phyloP scores from a whole-genome alignment of 2,797 vertebrate species.

The Epinephelus awoara region DNA sequence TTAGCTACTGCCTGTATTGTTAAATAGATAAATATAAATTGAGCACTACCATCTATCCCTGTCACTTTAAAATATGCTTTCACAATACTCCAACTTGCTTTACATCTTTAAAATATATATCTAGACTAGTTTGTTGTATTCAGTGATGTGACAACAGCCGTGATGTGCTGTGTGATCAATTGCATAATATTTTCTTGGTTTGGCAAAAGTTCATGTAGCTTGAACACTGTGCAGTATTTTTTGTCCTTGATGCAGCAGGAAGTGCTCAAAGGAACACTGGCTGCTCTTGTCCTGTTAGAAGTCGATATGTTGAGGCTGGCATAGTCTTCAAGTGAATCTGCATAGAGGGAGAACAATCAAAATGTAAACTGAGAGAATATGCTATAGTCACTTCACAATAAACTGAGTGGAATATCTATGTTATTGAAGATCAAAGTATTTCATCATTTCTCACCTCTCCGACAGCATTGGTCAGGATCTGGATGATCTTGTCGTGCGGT shows the following conservation, averaged over 20 bases:
- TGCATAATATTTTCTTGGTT: constrained; percentile 74
- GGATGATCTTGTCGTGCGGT: constrained; percentile 93
- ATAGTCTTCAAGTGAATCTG: constrained; percentile 99
- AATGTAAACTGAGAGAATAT: background rate
- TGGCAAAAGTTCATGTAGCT: constrained; percentile 66
- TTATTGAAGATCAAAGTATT: background rate
- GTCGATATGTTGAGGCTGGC: constrained; percentile 95
- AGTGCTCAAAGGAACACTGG: constrained; percentile 91
- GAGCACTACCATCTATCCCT: constrained; percentile 36
- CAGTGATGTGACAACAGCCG: constrained; percentile 58
- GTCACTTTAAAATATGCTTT: constrained; percentile 59
- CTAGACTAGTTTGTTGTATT: constrained; percentile 39
- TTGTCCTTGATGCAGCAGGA: constrained; percentile 30
- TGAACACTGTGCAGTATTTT: constrained; percentile 46
- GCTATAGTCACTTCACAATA: background rate
- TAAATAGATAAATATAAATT: constrained; percentile 74
- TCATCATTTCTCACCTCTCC: constrained; percentile 87
- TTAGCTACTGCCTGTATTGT: constrained; percentile 50
- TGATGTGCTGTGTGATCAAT: constrained; percentile 48
- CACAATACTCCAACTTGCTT: constrained; percentile 44
- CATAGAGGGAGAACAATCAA: background rate
- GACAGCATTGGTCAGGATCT: constrained; percentile 90
- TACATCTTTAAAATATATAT: constrained; percentile 61
- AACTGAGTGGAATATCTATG: background rate
- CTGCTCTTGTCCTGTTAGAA: constrained; percentile 96